A percentile compares a stretch with the other conserved stretches of the same genome.
phyloP scores from a whole-genome alignment of 2,888 invertebrate genomes.

The Drosophila pseudotalamancana region DNA sequence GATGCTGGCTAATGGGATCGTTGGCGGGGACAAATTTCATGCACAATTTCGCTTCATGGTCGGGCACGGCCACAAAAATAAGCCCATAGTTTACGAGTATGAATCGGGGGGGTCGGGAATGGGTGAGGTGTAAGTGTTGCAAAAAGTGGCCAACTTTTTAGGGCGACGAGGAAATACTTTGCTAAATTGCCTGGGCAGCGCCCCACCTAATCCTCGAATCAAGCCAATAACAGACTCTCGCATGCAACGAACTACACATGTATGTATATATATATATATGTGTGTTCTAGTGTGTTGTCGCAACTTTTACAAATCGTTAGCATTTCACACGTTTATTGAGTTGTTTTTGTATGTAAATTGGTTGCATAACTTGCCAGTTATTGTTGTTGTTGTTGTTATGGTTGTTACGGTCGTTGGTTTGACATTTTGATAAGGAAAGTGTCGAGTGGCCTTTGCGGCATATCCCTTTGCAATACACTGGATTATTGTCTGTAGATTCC shows the following conservation, averaged over 20 bases:
- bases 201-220: slow-evolving; percentile 8
- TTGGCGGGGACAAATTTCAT: slow-evolving; percentile 57
- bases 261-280: slow-evolving; percentile 15
- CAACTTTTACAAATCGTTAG: slow-evolving; percentile 79
- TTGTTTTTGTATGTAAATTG: slow-evolving; percentile 79
- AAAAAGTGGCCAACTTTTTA: slow-evolving; percentile 75
- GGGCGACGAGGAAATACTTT: slow-evolving; percentile 75
- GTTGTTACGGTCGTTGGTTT: slow-evolving; percentile 30
- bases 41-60: slow-evolving; percentile 70
- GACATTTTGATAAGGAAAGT: slow-evolving; percentile 61
- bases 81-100: slow-evolving; percentile 67
- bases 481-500: slow-evolving; percentile 75
- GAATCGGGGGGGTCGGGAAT: neutral
- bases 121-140: slow-evolving; percentile 41
- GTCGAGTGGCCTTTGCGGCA: slow-evolving; percentile 56
- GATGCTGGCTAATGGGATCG: neutral
- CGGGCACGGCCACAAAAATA: slow-evolving; percentile 60
- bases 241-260: slow-evolving; percentile 20
- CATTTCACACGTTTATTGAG: slow-evolving; percentile 81
- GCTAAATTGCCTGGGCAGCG: slow-evolving; percentile 71
- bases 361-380: slow-evolving; percentile 68
- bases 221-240: slow-evolving; percentile 44
- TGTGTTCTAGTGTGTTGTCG: slow-evolving; percentile 30
- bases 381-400: slow-evolving; percentile 32
- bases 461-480: slow-evolving; percentile 53